Percentiles rank a stretch among this genome's conserved stretches.
phyloP scores from a whole-genome alignment of 2,797 vertebrate genomes.

The Sebastes steindachneri region DNA sequence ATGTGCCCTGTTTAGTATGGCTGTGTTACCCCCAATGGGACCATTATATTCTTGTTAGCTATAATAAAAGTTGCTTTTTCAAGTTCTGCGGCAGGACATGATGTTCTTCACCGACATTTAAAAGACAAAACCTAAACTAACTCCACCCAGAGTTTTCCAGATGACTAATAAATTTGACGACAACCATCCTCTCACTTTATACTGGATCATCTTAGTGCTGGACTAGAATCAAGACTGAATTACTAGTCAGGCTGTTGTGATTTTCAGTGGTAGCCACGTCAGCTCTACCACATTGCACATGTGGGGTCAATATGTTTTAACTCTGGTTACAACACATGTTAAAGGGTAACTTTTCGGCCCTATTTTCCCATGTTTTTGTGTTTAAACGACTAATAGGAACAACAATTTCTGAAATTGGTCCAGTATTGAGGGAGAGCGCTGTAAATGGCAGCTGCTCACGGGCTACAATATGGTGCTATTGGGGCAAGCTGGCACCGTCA shows the following conservation, averaged over 20 bases:
- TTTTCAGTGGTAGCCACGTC: background rate
- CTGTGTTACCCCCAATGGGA: background rate
- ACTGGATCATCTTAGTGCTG: background rate
- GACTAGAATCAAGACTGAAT: background rate
- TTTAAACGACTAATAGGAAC: too few species aligned
- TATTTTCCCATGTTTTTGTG: too few species aligned
- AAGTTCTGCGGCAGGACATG: background rate
- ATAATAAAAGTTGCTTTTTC: background rate
- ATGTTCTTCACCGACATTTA: background rate
- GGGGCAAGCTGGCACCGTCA: too few species aligned
- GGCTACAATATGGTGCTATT: too few species aligned
- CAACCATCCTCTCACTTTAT: background rate
- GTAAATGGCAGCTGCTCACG: rapidly evolving
- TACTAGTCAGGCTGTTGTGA: background rate
- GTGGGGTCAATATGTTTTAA: background rate
- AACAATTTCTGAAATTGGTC: too few species aligned
- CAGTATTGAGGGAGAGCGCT: too few species aligned
- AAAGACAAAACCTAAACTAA: background rate
- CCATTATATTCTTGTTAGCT: background rate
- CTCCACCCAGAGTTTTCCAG: background rate
- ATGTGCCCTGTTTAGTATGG: too few species aligned
- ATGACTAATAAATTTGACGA: background rate
- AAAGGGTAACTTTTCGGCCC: too few species aligned
- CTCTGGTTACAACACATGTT: background rate
- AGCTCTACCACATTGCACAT: background rate